Percentiles rank a stretch among this genome's conserved stretches.
Evolutionary conservation across 1,140 invertebrate species (phyloP).

Genomic region (Periplaneta americana): DNA sequence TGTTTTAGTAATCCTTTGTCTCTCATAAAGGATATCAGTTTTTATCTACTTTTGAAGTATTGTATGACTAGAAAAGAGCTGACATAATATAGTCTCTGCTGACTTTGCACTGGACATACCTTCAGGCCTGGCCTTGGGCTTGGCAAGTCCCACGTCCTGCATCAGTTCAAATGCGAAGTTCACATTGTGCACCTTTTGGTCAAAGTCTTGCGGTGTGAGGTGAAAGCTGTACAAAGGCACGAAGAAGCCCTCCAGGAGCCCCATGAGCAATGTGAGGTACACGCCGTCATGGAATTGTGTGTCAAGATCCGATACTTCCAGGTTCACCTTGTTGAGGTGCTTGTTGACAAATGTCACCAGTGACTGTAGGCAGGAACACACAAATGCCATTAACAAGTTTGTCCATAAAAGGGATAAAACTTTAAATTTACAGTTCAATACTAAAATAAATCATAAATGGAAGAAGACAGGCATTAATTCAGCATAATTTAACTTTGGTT

Average conservation of each 20-base stretch:
- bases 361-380: slow-evolving; percentile 53
- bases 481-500: no score
- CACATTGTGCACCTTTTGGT: slow-evolving; percentile 96
- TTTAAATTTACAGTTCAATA: no score
- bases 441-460: no score
- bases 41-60: no score
- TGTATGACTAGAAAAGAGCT: no score
- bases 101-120: no score
- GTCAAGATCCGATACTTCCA: slow-evolving; percentile 92
- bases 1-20: no score
- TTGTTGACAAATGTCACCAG: slow-evolving; percentile 98
- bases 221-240: slow-evolving; percentile 94
- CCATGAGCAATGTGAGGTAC: slow-evolving; percentile 91
- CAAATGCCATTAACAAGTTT: no score
- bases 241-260: slow-evolving; percentile 95
- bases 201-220: slow-evolving; percentile 82
- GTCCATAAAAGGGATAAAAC: no score
- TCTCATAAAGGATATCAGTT: no score
- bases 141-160: slow-evolving; percentile 94
- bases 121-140: slow-evolving; percentile 94
- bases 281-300: slow-evolving; percentile 97
- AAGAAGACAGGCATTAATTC: no score
- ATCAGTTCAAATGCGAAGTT: slow-evolving; percentile 95
- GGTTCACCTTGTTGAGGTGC: slow-evolving; percentile 92
- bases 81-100: no score